Percentiles rank a stretch among this genome's conserved stretches.
Evolutionary conservation across 2,888 invertebrate species (phyloP).

Genomic region (Ypsolopha scabrella): DNA sequence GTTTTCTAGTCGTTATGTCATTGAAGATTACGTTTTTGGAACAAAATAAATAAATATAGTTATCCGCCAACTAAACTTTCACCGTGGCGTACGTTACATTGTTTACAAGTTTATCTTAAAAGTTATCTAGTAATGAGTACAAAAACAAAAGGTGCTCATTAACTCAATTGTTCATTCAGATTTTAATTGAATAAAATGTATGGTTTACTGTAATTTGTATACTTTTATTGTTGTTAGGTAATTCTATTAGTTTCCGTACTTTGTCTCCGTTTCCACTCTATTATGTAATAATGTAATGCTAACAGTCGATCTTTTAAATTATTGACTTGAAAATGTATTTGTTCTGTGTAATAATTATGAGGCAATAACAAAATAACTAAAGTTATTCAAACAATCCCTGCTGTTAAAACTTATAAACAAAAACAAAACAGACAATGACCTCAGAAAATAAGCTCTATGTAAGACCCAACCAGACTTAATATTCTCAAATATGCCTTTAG

Average conservation of each 20-base stretch:
- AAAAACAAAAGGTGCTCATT: neutral
- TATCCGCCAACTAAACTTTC: too few species aligned
- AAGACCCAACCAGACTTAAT: neutral
- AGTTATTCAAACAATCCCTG: too few species aligned
- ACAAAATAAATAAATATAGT: too few species aligned
- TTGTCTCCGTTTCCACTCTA: neutral
- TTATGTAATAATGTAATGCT: neutral
- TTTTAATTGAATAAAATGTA: neutral
- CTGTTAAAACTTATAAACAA: too few species aligned
- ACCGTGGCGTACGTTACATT: neutral
- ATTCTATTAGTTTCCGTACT: neutral
- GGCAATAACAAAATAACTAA: too few species aligned
- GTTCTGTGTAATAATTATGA: too few species aligned
- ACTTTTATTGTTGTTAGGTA: neutral
- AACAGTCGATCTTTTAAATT: neutral
- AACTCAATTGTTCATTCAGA: neutral
- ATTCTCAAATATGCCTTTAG: slow-evolving; percentile 23
- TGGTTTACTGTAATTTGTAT: neutral
- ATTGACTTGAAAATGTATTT: too few species aligned
- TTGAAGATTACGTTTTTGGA: too few species aligned
- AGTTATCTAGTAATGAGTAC: neutral
- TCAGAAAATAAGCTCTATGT: too few species aligned
- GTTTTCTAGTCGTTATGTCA: too few species aligned
- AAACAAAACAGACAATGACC: too few species aligned
- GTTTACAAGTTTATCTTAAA: neutral